phyloP scores from a whole-genome alignment of 1,140 invertebrate species.

The Drosophila parabipectinata region DNA sequence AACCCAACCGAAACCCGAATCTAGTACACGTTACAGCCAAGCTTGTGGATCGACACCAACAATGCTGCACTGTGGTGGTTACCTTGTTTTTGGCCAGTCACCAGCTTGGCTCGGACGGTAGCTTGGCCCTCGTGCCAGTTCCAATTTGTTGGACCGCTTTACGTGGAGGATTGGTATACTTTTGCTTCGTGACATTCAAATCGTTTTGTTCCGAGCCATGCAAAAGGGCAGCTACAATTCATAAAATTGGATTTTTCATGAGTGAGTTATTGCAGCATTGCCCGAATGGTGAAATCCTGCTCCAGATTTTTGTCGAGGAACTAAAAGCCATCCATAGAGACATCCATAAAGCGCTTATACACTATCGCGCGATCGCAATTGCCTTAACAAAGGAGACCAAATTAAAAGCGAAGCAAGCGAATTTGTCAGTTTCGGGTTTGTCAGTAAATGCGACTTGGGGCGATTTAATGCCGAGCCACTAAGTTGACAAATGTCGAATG shows the following conservation, averaged over 20 bases:
- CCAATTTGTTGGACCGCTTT: constrained; percentile 53
- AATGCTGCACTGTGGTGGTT: constrained; percentile 11
- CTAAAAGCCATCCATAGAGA: constrained; percentile 10
- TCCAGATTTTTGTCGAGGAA: constrained; percentile 9
- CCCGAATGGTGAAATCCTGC: constrained; percentile 33
- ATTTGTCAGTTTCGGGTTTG: constrained; percentile 38
- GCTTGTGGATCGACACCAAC: constrained; percentile 19
- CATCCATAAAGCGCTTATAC: constrained; percentile 46
- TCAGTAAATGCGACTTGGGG: constrained; percentile 23
- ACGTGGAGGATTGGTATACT: constrained; percentile 39
- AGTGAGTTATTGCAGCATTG: constrained; percentile 31
- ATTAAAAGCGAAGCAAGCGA: constrained; percentile 51
- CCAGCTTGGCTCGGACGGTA: constrained; percentile 47
- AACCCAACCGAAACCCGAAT: constrained; percentile 27
- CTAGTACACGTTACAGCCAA: constrained; percentile 53
- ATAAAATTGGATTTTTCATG: constrained; percentile 33
- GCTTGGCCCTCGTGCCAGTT: constrained; percentile 56
- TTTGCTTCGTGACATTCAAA: constrained; percentile 70
- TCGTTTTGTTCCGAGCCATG: constrained; percentile 39
- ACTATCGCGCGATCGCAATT: constrained; percentile 44
- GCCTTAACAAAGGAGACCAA: constrained; percentile 46
- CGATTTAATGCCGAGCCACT: constrained; percentile 12
- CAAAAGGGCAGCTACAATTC: constrained; percentile 58
- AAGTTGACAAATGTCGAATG: constrained; percentile 36
- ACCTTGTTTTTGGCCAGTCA: constrained; percentile 52